Evolutionary conservation across 2,113 vertebrate genomes (phyloP).

Genomic region (Tinamus guttatus): DNA sequence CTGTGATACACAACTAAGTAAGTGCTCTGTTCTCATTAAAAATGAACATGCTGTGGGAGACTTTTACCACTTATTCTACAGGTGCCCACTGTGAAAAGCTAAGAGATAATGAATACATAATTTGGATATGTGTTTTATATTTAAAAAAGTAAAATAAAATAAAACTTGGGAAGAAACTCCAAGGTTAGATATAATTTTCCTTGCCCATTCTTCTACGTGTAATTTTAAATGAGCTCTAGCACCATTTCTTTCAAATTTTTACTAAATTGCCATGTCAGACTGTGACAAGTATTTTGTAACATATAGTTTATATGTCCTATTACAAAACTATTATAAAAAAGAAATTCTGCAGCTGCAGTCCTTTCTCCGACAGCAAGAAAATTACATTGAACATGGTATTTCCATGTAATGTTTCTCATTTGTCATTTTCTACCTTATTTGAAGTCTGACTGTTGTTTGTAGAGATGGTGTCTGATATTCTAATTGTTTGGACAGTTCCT

Average conservation of each 20-base stretch:
- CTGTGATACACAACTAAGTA: conserved; percentile 37
- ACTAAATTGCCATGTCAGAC: neutral
- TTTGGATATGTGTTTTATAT: neutral
- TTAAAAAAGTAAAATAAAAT: neutral
- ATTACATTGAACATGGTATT: neutral
- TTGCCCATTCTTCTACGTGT: neutral
- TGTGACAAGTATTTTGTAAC: accelerated
- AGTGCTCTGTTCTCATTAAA: conserved; percentile 70
- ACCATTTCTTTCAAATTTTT: neutral
- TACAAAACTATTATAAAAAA: no score
- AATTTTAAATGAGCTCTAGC: neutral
- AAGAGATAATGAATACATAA: conserved; percentile 49
- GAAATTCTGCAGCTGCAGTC: neutral
- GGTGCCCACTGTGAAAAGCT: conserved; percentile 49
- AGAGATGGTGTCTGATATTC: neutral
- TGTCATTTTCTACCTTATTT: neutral
- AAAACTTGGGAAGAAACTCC: neutral
- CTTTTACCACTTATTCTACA: conserved; percentile 43
- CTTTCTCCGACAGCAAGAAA: neutral
- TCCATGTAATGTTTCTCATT: neutral
- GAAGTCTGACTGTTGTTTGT: neutral
- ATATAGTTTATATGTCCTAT: neutral
- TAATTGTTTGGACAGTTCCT: neutral
- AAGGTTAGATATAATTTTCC: neutral
- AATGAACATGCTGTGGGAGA: conserved; percentile 61